phyloP scores from a whole-genome alignment of 2,888 invertebrate species.

The Callosobruchus maculatus region DNA sequence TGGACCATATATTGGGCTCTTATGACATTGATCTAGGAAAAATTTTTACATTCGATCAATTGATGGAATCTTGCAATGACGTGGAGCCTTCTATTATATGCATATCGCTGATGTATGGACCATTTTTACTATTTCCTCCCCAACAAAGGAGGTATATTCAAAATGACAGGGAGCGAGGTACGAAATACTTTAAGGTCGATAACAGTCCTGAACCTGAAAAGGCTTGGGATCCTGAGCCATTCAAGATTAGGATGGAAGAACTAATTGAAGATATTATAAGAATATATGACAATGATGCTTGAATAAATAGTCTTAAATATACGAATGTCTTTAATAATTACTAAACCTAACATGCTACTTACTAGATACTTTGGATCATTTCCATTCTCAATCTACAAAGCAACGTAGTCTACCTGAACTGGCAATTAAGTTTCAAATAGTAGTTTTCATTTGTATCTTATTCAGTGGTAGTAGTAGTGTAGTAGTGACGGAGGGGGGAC shows the following conservation, averaged over 20 bases:
- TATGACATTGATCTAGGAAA: constrained; percentile 19
- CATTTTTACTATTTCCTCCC: constrained; percentile 16
- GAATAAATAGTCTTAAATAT: no score
- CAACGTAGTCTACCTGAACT: no score
- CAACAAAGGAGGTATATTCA: constrained; percentile 22
- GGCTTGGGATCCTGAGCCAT: neutral
- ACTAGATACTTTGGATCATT: no score
- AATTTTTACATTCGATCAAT: constrained; percentile 24
- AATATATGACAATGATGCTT: constrained; percentile 6
- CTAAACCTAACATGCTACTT: no score
- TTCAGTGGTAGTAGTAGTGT: no score
- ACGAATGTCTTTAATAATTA: no score
- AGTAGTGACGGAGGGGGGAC: no score
- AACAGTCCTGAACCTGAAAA: constrained; percentile 13
- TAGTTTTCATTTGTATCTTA: no score
- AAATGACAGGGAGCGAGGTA: constrained; percentile 18
- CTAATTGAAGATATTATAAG: constrained; percentile 14
- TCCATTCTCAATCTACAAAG: no score
- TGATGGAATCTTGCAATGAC: constrained; percentile 22
- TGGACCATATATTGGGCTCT: constrained; percentile 16
- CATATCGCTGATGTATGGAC: constrained; percentile 19
- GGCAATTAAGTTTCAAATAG: no score
- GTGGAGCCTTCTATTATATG: constrained; percentile 23
- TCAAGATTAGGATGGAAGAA: constrained; percentile 5
- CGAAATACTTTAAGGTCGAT: constrained; percentile 20